Base-by-base conservation (phyloP, 2,797 vertebrate species). In the Callimico goeldii region DNA sequence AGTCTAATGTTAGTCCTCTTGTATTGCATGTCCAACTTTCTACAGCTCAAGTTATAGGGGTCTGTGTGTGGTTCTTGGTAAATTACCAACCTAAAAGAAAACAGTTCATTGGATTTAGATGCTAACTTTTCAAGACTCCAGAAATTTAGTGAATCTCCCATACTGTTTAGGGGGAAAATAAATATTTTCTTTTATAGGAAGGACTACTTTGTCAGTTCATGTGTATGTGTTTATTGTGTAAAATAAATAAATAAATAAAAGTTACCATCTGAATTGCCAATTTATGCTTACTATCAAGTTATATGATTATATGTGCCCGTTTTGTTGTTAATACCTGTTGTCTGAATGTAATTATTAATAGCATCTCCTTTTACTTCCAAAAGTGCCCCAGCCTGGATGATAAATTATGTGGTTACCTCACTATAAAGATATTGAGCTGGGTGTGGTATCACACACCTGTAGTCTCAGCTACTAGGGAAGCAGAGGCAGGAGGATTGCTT, bases 211-310 rank as follows among this genome's bases (percentile, higher is more conserved):
- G 30, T 15, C 13, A 79, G 1, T 77, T 39, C 75, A 43, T 61
- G 26, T 86, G 7, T 89, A 3, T 84, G 7, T 83, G 61, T 77
- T 75, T 73, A 30, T 85, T 81, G 28, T 81, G 24, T 94, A 30
- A 67, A 64, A 50, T 50, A 91, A 79, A 77, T 3, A 67, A 64
- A 5, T 39, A 88, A 52, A 77, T 4, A 91, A 75, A 94, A 70
- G 79, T 50, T 80, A 30, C 61, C n/a, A 64, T 70, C 58, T 88
- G 75, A 70, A 77, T 77, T 43, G 70, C 50, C 48, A 89, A 1
- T 83, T 91, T 90, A 75, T 81, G 57, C 83, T 91, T 91, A 83
- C 79, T 90, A 15, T 64, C 17, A 76, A 81, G 58, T 50, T 82
- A 57, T 15, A 24, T 80, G 30, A 58, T 30, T 33, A 8, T 26